Evolutionary conservation across 1,140 invertebrate genomes (phyloP).

Genomic region (Chelonus insularis): DNA sequence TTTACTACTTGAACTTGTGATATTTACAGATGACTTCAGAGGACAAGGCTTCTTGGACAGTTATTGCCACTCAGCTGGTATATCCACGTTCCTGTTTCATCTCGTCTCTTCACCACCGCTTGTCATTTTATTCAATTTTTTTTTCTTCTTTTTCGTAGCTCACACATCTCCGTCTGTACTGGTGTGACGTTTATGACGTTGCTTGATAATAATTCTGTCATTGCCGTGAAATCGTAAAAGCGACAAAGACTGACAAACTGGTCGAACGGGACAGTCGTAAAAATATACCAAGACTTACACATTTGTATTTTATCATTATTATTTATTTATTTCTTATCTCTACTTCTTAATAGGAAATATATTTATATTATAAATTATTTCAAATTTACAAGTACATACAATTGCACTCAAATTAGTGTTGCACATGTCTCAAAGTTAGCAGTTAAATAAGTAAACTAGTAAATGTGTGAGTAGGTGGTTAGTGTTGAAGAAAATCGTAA

Average conservation of each 20-base stretch:
- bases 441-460: not conserved
- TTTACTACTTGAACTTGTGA: conserved; percentile 45
- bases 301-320: not conserved
- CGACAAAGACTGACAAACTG: too few relatives aligned
- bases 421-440: not conserved
- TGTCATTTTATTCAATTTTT: not conserved
- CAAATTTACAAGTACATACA: not conserved
- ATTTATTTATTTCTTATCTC: too few relatives aligned
- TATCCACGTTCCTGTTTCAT: conserved; percentile 17
- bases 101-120: conserved; percentile 12
- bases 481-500: too few relatives aligned
- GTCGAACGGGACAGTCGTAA: not conserved
- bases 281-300: not conserved
- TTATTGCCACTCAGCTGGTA: conserved; percentile 30
- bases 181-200: conserved; percentile 49
- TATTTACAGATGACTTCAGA: conserved; percentile 49
- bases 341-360: too few relatives aligned
- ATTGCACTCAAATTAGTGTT: conserved; percentile 10
- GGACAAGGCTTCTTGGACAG: conserved; percentile 33
- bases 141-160: conserved; percentile 16
- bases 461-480: too few relatives aligned
- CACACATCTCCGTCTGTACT: conserved; percentile 23
- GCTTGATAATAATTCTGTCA: conserved; percentile 53
- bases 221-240: conserved; percentile 50
- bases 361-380: too few relatives aligned